Percentiles rank a stretch among this genome's conserved stretches.
Conservation (phyloP, 2,888 invertebrate genomes). For the Agonopterix subpropinquella region DNA sequence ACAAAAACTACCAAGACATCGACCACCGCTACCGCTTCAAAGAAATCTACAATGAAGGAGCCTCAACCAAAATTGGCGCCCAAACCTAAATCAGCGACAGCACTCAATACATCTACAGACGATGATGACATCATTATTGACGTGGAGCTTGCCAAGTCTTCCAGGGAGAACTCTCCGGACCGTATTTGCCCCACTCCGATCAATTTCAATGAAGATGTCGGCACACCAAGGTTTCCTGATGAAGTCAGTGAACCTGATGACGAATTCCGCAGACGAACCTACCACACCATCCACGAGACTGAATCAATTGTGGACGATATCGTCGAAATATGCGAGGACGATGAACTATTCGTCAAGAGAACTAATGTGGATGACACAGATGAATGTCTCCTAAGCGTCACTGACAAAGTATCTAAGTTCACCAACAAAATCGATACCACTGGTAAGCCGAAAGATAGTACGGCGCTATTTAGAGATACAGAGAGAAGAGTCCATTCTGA, state of each 20-base stretch:
- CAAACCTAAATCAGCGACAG: constrained; percentile 67
- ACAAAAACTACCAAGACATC: constrained; percentile 34
- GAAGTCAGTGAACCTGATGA: constrained; percentile 86
- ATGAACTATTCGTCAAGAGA: constrained; percentile 57
- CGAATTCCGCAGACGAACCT: constrained; percentile 53
- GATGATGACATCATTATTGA: constrained; percentile 79
- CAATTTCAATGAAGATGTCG: constrained; percentile 73
- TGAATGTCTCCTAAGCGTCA: constrained; percentile 71
- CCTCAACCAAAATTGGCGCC: constrained; percentile 44
- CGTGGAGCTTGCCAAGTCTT: constrained; percentile 83
- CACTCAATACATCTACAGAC: constrained; percentile 65
- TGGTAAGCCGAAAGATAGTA: constrained; percentile 38
- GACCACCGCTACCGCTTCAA: constrained; percentile 22
- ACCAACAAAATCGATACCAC: constrained; percentile 53
- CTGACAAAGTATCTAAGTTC: constrained; percentile 74
- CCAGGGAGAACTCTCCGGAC: constrained; percentile 84
- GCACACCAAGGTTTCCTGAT: constrained; percentile 83
- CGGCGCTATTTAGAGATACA: constrained; percentile 40
- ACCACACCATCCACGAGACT: constrained; percentile 73
- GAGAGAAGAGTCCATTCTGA: constrained; percentile 66
- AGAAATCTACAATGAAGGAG: constrained; percentile 41
- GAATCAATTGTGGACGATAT: constrained; percentile 77
- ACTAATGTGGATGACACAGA: constrained; percentile 58
- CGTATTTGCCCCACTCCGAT: constrained; percentile 81
- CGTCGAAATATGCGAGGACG: constrained; percentile 71